phyloP scores from a whole-genome alignment of 1,140 invertebrate species.

The Leptinotarsa undecemlineata region DNA sequence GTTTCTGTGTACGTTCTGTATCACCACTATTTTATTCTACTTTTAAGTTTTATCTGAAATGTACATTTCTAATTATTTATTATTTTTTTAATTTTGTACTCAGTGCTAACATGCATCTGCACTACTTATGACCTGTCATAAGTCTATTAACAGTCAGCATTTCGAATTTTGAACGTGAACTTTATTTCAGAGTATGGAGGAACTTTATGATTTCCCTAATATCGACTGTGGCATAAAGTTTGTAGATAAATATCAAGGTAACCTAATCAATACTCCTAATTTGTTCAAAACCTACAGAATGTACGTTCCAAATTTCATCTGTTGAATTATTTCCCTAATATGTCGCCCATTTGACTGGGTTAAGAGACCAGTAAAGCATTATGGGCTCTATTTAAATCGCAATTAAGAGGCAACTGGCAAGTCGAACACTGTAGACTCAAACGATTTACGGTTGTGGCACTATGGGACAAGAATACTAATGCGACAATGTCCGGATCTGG shows the following conservation, averaged over 20 bases:
- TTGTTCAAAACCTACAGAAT: background rate
- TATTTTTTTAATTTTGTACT: too few relatives aligned
- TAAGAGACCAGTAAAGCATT: constrained; percentile 16
- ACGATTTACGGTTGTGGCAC: constrained; percentile 36
- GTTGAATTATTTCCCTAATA: background rate
- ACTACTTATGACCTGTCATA: too few relatives aligned
- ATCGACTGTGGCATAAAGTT: background rate
- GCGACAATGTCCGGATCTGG: constrained; percentile 25
- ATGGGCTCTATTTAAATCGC: constrained; percentile 32
- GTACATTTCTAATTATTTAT: too few relatives aligned
- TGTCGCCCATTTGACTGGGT: background rate
- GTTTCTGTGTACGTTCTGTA: too few relatives aligned
- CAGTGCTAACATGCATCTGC: too few relatives aligned
- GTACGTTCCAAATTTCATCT: background rate
- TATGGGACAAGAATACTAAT: constrained; percentile 35
- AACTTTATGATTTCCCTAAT: too few relatives aligned
- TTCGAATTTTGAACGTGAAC: too few relatives aligned
- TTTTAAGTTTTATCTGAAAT: too few relatives aligned
- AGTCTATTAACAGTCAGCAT: too few relatives aligned
- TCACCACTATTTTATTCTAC: too few relatives aligned
- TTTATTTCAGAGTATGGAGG: too few relatives aligned
- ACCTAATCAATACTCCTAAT: background rate
- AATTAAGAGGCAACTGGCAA: constrained; percentile 33
- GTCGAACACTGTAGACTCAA: constrained; percentile 29
- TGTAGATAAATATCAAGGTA: background rate